Conservation (phyloP, 2,888 invertebrate genomes). For the Acanthosoma haemorrhoidale region DNA sequence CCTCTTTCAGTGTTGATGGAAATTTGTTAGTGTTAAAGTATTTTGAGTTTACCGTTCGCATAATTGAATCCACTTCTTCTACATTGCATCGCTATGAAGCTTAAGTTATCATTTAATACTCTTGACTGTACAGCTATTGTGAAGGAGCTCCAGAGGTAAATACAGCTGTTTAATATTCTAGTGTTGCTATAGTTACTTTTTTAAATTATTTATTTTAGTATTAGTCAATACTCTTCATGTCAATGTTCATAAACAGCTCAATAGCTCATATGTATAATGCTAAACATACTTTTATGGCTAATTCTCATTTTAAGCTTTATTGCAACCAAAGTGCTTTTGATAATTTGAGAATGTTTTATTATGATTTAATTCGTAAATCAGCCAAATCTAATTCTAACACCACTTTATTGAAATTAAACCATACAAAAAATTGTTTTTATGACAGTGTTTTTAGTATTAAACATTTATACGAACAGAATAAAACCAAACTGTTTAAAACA, state of each 20-base stretch:
- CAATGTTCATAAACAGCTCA: neutral
- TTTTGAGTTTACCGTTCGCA: too few species aligned
- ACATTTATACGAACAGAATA: neutral
- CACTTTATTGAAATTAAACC: neutral
- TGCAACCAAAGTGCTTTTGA: neutral
- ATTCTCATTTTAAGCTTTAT: neutral
- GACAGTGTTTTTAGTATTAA: neutral
- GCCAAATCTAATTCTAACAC: neutral
- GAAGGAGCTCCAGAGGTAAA: conserved; percentile 63
- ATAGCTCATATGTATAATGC: neutral
- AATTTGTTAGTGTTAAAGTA: too few species aligned
- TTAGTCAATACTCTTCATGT: neutral
- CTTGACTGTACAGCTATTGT: conserved; percentile 86
- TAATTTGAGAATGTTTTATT: neutral
- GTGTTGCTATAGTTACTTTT: neutral
- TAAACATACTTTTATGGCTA: neutral
- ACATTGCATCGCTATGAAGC: neutral
- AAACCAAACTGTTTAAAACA: neutral
- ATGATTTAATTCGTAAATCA: neutral
- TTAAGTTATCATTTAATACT: conserved; percentile 63
- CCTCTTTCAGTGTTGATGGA: too few species aligned
- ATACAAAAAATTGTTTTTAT: neutral
- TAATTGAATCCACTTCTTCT: too few species aligned
- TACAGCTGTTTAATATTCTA: conserved; percentile 33
- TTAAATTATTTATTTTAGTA: neutral